Base-by-base conservation (phyloP, 2,888 invertebrate species). In the Eueremaeus valkanovi region DNA sequence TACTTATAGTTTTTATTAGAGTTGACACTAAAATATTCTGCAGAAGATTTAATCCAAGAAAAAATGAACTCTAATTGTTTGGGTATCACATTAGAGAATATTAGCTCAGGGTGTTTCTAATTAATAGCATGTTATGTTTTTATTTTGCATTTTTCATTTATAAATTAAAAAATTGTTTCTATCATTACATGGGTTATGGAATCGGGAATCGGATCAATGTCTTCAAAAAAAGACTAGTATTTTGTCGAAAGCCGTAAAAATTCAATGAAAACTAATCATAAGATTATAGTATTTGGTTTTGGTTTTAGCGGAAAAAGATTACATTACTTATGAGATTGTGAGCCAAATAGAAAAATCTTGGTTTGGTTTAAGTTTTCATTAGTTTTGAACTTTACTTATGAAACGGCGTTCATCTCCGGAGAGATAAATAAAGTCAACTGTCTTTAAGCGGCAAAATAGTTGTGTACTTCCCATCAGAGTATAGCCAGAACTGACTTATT, bases 361-460 rank as follows among this genome's bases (percentile, higher is more conserved):
- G 33, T n/a, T n/a, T n/a, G n/a, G 1, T 24, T 3, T 13, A 24
- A 31, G n/a, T 68, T 68, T 68, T 68, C 68, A 68, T 68, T 68
- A 68, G 24, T 68, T 63, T 40, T 68, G 21, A 68, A 68, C 68
- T 68, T 68, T 63, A 33, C n/a, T 33, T 33, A 63, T 31, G n/a
- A 27, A 31, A 36, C n/a, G 42, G 13, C 13, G 68, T 36, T 21
- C 42, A 42, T 68, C 68, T 68, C 68, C 6, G 3, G 68, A 68
- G 68, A 36, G 21, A 68, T 68, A 68, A 63, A 63, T 63, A 63
- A 63, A 68, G 61, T 31, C 61, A 31, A 61, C 61, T 31, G 33
- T 61, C 61, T 31, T 61, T 61, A 31, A 31, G 61, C 31, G 31
- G 61, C 21, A 24, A 16, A 49, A 45, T 55, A 55, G 55, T 24